Evolutionary conservation across 2,113 vertebrate genomes (phyloP), one percentile per base, ranked within the genome.

Genomic region (Tympanuchus pallidicinctus): DNA sequence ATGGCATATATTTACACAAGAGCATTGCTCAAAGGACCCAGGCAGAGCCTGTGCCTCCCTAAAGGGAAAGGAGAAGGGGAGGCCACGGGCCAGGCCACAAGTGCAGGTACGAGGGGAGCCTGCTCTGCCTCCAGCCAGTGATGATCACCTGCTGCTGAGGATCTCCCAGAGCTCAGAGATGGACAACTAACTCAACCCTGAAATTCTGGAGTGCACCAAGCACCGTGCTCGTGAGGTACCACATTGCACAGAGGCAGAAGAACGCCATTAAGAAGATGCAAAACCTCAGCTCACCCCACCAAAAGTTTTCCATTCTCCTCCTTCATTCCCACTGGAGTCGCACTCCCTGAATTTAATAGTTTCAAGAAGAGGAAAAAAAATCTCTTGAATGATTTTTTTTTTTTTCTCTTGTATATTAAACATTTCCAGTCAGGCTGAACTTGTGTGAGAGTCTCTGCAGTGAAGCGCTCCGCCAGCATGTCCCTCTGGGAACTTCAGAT

Each of bases 401-500:
- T 14, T 73, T 45, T 54, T 27, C 25, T 27, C 36, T 92, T 93
- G 84, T 56, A 59, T 93, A 85, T 67, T 77, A 82, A 94, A 90
- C 22, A 64, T 90, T 94, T 93, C 64, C 82, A 97, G 87, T 66
- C 50, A 34, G 76, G 72, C 65, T 67, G 85, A 91, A 91, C 40
- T 92, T 4, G 0, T 15, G 70, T 57, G 57, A 93, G 43, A 87
- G 89, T 21, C 69, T 91, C 82, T 86, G 60, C 88, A 88, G 65
- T 82, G 38, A 89, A 91, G 80, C 27, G 30, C 15, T 89, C 30
- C 34, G 73, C 38, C 61, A 93, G 42, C 27, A n/a, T 3, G 3
- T 77, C 67, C 72, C 65, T 80, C 56, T 0, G 14, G 85, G 82
- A 91, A 74, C n/a, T 66, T 82, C 42, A 83, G 25, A 61, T 61